Evolutionary conservation across 1,140 invertebrate genomes (phyloP), one percentile per base, ranked within the genome.

Genomic region (Drosophila subpulchrella): DNA sequence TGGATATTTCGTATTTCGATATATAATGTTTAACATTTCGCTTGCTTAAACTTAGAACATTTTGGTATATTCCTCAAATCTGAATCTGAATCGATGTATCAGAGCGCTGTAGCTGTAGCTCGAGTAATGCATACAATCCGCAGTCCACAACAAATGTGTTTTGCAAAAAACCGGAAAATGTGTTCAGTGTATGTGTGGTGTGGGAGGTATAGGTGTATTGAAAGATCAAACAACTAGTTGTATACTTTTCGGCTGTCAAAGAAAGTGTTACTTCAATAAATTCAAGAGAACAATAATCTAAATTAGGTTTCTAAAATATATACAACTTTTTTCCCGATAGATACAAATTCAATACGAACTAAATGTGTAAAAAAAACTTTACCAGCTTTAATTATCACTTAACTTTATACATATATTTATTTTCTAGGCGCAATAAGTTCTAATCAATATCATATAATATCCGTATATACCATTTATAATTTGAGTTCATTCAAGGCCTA

Each of bases 91-190:
- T 79, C 77, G 67, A 72, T 71, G 67, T 70, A 42, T 68, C 65
- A 30, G 65, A 68, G 48, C 70, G 42, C 77, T 80, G 70, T 61
- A 47, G 44, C 55, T 77, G 72, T 48, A 32, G 17, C 17, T 59
- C 24, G 62, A 50, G 15, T 39, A 32, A 53, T 66, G 30, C 39
- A 61, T 63, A 44, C 27, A 36, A 30, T 66, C 47, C 59, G 51
- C 73, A 53, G 60, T 67, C 55, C 58, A 65, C 60, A 75, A 79
- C 65, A 67, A 83, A 63, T 39, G 57, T 67, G 50, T 55, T 55
- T 55, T 39, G 55, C 67, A 71, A 77, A 84, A 83, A 85, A 81
- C 63, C 56, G 39, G 63, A 50, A 77, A 85, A 76, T 59, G 34
- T 56, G 24, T 62, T 41, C n/a, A 75, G 44, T 55, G 44, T 56